Evolutionary conservation across 2,797 vertebrate species (phyloP).

Genomic region (Poliocrania exsul): DNA sequence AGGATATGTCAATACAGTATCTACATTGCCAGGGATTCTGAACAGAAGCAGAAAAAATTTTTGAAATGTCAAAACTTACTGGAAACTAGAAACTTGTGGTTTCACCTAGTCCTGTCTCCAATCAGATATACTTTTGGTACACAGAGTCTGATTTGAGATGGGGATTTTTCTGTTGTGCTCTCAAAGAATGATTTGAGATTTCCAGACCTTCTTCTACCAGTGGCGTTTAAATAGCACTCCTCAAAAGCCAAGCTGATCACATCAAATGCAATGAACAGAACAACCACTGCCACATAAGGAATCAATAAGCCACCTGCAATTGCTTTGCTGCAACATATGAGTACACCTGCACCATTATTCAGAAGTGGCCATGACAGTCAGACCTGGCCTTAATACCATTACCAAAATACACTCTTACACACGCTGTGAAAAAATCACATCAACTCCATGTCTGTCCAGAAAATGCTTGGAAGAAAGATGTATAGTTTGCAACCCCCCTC

Average conservation of each 20-base stretch:
- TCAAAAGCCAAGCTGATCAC: neutral
- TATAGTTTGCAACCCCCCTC: neutral
- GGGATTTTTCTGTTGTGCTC: conserved; percentile 1
- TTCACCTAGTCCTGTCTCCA: neutral
- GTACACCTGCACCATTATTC: neutral
- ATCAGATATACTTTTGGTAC: neutral
- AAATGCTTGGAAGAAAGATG: conserved; percentile 16
- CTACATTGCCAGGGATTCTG: neutral
- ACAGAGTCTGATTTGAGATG: neutral
- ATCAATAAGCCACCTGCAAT: neutral
- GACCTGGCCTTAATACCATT: neutral
- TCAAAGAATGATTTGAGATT: neutral
- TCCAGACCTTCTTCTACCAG: neutral
- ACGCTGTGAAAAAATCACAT: neutral
- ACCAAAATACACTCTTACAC: neutral
- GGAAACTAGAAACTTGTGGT: neutral
- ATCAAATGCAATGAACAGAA: neutral
- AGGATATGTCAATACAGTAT: neutral
- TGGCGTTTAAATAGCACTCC: neutral
- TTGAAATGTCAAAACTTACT: neutral
- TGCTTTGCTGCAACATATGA: neutral
- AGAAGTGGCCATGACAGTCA: neutral
- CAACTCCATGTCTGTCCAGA: neutral
- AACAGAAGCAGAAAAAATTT: neutral
- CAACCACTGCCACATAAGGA: neutral